Base-by-base conservation (phyloP, 2,797 vertebrate species). In the Crocidura indochinensis region DNA sequence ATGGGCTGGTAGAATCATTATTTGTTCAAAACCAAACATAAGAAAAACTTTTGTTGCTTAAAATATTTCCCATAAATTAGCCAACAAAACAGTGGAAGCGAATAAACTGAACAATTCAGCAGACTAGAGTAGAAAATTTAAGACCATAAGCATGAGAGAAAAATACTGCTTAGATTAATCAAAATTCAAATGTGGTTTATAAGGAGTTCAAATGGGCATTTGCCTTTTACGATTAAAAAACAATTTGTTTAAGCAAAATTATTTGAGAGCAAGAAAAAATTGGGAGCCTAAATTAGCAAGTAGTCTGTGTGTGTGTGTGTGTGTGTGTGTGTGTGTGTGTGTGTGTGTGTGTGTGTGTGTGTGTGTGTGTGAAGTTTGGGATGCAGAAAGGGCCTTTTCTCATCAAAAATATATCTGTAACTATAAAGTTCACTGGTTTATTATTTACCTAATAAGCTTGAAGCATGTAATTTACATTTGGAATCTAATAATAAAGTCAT, bases 31-130 rank as follows among this genome's bases (percentile, higher is more conserved):
- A 53, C 3, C 53, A 46, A 71, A 15, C 75, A 46, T 10, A 73
- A 47, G 20, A 90, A 75, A 82, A 11, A 88, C 78, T 91, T 89
- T 65, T 81, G 38, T 29, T n/a, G 26, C 94, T 95, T 95, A 93
- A 96, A 97, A 95, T 91, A 91, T 81, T 94, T 93, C 76, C 84
- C 74, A 92, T 88, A 90, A 94, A 94, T 95, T 60, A 96, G 93
- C 91, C 80, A 92, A 96, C 84, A 24, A 76, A 97, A 96, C 84
- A 91, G 85, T 84, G 60, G 79, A 94, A 95, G 90, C 56, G 88
- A 53, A 53, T 53, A 94, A 96, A 92, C 64, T 74, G 84, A 94
- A 79, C 71, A 67, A 72, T 87, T 93, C 67, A 83, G 68, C 15
- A 88, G 62, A 84, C 15, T 19, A 20, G 3, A 51, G 62, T 91